These are phyloP conservation scores for Progne subis DNA, from an alignment of 2,113 vertebrate genomes.

Conservation along the genomic window DNA sequence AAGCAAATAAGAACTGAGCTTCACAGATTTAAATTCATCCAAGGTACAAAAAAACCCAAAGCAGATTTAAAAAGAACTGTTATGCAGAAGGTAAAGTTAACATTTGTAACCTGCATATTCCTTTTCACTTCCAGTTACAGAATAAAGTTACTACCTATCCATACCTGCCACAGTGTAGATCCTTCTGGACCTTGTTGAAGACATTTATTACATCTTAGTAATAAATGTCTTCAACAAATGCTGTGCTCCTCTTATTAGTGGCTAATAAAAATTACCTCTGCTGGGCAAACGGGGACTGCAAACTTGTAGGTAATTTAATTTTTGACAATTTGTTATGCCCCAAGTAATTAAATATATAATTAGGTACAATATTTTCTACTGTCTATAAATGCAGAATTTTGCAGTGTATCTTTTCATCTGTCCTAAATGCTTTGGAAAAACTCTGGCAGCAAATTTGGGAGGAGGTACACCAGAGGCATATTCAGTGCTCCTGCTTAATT, in stretches of 20 bases:
- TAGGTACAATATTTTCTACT: background rate
- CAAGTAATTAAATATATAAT: background rate
- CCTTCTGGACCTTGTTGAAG: background rate
- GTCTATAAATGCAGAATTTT: background rate
- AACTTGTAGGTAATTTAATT: background rate
- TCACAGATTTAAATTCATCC: background rate
- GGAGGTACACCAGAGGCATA: background rate
- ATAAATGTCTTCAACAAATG: background rate
- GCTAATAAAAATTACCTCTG: background rate
- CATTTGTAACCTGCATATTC: accelerated
- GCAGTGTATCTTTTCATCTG: background rate
- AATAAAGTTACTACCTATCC: background rate
- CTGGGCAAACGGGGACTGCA: background rate
- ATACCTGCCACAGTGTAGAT: background rate
- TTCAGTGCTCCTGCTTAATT: background rate
- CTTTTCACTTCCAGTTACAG: background rate
- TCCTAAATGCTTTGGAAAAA: background rate
- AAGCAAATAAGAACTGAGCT: background rate
- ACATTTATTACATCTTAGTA: background rate
- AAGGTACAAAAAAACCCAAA: background rate
- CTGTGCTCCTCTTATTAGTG: background rate
- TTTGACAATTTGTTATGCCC: background rate
- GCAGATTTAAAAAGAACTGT: background rate
- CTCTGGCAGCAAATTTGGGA: background rate
- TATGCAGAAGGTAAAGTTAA: background rate